Conservation (phyloP, 2,113 vertebrate genomes). For the Phyllostomus discolor region DNA sequence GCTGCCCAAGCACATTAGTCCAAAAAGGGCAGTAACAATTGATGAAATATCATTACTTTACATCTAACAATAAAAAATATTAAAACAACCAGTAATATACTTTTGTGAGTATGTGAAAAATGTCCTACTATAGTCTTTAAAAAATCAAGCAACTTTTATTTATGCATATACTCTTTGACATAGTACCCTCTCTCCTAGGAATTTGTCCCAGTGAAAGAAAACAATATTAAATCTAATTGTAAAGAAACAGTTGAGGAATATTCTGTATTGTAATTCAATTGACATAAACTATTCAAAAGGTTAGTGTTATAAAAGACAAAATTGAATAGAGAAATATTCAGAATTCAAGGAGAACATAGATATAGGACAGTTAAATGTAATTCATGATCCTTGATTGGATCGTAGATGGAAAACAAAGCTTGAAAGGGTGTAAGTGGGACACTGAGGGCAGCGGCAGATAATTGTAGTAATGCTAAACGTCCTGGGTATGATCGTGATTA, state of each 20-base stretch:
- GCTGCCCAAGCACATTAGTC: background rate
- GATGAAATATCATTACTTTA: background rate
- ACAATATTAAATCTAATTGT: background rate
- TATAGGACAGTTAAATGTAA: background rate
- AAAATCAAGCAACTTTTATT: background rate
- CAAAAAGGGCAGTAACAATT: background rate
- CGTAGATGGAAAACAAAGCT: background rate
- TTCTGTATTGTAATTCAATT: background rate
- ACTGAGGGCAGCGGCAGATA: background rate
- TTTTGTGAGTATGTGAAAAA: background rate
- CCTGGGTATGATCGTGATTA: background rate
- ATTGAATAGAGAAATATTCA: background rate
- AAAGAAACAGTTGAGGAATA: background rate
- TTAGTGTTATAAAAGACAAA: background rate
- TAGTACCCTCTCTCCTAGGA: background rate
- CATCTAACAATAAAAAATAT: background rate
- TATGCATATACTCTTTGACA: background rate
- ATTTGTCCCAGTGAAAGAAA: background rate
- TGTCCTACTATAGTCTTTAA: background rate
- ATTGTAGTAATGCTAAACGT: background rate
- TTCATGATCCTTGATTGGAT: background rate
- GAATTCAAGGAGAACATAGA: background rate
- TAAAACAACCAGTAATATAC: background rate
- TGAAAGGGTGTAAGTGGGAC: background rate
- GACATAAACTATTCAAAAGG: background rate